phyloP scores from a whole-genome alignment of 2,888 invertebrate species.

The Ectobius pallidus region DNA sequence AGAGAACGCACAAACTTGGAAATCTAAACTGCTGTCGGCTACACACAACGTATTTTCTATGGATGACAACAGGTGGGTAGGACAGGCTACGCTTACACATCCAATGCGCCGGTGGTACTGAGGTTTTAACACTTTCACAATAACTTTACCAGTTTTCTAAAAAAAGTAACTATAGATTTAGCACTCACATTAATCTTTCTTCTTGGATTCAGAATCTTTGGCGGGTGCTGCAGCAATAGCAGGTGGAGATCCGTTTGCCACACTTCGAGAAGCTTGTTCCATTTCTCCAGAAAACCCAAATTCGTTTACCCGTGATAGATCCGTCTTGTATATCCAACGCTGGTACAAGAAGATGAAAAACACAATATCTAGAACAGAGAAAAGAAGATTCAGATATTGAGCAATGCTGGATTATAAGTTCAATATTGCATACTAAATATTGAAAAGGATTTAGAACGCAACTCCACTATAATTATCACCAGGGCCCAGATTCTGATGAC shows the following conservation, averaged over 20 bases:
- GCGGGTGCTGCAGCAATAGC: constrained; percentile 25
- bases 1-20: too few relatives aligned
- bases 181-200: constrained; percentile 40
- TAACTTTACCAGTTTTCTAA: constrained; percentile 1
- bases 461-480: too few relatives aligned
- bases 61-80: too few relatives aligned
- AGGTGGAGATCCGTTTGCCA: neutral
- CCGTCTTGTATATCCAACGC: constrained; percentile 97
- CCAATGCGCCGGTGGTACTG: neutral
- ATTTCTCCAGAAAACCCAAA: constrained; percentile 97
- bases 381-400: constrained; percentile 13
- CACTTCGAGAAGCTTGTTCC: constrained; percentile 57
- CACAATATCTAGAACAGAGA: constrained; percentile 79
- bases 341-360: constrained; percentile 99
- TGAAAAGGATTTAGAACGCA: too few relatives aligned
- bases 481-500: too few relatives aligned
- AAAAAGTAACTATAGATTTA: constrained; percentile 7
- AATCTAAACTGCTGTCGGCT: too few relatives aligned
- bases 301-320: constrained; percentile 93
- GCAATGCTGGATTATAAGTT: neutral
- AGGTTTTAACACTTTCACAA: neutral
- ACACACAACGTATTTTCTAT: too few relatives aligned
- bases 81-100: too few relatives aligned
- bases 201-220: constrained; percentile 44
- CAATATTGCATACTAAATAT: neutral